Conservation (phyloP, 2,888 invertebrate genomes). For the Penaeus monodon region DNA sequence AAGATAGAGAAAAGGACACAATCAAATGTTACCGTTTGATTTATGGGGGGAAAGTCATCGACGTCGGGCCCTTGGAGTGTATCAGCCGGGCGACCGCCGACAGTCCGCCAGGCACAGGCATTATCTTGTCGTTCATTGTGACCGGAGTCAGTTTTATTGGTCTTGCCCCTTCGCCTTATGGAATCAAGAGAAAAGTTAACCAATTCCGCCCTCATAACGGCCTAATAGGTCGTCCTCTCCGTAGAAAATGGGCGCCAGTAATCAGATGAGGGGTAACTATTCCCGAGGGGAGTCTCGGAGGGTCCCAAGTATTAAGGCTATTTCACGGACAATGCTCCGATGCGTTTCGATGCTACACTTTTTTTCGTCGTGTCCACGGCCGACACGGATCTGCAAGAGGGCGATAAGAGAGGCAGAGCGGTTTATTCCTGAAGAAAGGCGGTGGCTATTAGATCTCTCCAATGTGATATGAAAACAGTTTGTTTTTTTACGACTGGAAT, state of each 20-base stretch:
- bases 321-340: too few species aligned
- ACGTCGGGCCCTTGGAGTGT: too few species aligned
- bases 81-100: neutral
- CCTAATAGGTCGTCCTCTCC: neutral
- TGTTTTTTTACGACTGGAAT: too few species aligned
- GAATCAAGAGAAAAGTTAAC: conserved; percentile 33
- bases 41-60: neutral
- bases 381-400: too few species aligned
- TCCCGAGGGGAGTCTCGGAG: neutral
- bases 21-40: conserved; percentile 19
- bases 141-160: conserved; percentile 7
- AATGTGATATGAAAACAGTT: too few species aligned
- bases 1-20: conserved; percentile 10
- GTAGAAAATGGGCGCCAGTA: conserved; percentile 14
- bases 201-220: conserved; percentile 9
- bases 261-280: conserved; percentile 10
- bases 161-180: conserved; percentile 6
- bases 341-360: too few species aligned
- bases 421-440: too few species aligned
- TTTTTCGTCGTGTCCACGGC: too few species aligned
- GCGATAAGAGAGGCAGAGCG: too few species aligned
- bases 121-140: conserved; percentile 30
- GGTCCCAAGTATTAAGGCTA: too few species aligned
- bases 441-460: too few species aligned
- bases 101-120: neutral